Conservation (phyloP, 2,888 invertebrate genomes). For the Sesia apiformis region DNA sequence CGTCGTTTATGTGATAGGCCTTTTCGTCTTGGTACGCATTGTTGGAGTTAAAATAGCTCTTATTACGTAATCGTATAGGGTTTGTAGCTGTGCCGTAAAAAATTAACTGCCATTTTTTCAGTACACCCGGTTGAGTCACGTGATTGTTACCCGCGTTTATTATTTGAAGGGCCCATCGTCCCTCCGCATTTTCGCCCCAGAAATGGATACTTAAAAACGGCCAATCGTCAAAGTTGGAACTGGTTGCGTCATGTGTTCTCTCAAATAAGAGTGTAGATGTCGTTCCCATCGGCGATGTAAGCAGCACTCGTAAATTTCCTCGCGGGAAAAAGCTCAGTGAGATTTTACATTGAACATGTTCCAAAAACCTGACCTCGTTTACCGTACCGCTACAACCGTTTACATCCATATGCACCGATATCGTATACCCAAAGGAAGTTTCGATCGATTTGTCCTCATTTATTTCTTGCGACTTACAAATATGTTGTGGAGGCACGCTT, state of each 20-base stretch:
- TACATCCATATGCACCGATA: slow-evolving; percentile 90
- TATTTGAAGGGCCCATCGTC: slow-evolving; percentile 90
- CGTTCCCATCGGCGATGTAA: slow-evolving; percentile 95
- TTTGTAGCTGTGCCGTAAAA: slow-evolving; percentile 94
- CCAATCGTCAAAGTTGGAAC: slow-evolving; percentile 98
- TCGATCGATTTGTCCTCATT: slow-evolving; percentile 88
- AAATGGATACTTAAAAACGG: slow-evolving; percentile 98
- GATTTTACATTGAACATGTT: slow-evolving; percentile 98
- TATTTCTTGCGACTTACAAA: slow-evolving; percentile 93
- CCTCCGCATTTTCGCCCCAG: slow-evolving; percentile 96
- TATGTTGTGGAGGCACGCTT: slow-evolving; percentile 94
- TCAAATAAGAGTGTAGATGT: slow-evolving; percentile 94
- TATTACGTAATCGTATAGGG: slow-evolving; percentile 83
- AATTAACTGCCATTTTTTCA: slow-evolving; percentile 96
- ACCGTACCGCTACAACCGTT: slow-evolving; percentile 91
- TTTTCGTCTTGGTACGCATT: slow-evolving; percentile 61
- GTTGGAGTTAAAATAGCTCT: slow-evolving; percentile 62
- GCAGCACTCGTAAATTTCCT: slow-evolving; percentile 91
- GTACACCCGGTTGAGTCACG: slow-evolving; percentile 88
- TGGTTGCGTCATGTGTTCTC: slow-evolving; percentile 91
- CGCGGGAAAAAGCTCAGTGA: slow-evolving; percentile 93
- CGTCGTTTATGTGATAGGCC: slow-evolving; percentile 78
- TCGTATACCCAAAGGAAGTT: slow-evolving; percentile 82
- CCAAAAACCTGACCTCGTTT: slow-evolving; percentile 91
- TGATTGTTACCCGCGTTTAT: slow-evolving; percentile 83